phyloP scores from a whole-genome alignment of 2,113 vertebrate genomes.

The Pteruthius melanotis region DNA sequence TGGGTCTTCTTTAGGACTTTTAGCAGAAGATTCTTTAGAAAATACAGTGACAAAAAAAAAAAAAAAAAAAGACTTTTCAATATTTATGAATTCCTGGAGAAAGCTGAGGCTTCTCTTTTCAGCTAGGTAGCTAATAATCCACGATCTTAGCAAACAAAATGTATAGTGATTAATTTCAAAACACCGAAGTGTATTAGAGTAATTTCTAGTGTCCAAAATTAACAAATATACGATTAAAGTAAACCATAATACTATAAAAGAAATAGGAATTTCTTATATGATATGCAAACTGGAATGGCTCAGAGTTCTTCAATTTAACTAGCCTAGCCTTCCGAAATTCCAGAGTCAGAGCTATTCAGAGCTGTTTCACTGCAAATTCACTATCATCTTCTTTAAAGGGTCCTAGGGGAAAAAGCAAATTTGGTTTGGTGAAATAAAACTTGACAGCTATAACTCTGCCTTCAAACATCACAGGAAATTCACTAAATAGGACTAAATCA shows the following conservation, averaged over 20 bases:
- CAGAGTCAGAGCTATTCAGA: neutral
- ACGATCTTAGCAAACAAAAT: neutral
- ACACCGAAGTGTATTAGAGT: neutral
- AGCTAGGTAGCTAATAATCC: accelerated
- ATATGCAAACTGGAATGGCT: neutral
- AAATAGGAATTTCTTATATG: neutral
- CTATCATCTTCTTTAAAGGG: neutral
- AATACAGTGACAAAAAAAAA: neutral
- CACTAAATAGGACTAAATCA: neutral
- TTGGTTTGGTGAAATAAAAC: neutral
- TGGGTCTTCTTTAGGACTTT: neutral
- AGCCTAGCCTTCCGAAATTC: neutral
- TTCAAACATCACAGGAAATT: neutral
- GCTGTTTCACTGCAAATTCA: neutral
- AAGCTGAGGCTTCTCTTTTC: neutral
- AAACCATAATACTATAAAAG: neutral
- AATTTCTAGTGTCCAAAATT: neutral
- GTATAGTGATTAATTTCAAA: neutral
- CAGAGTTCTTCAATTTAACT: neutral
- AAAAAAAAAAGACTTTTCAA: neutral
- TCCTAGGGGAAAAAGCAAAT: neutral
- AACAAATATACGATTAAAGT: neutral
- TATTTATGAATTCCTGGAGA: neutral
- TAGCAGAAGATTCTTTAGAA: neutral
- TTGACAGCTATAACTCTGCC: neutral